Percentiles rank a stretch among this genome's conserved stretches.
Conservation (phyloP, 2,797 vertebrate genomes). For the Pygocentrus nattereri region DNA sequence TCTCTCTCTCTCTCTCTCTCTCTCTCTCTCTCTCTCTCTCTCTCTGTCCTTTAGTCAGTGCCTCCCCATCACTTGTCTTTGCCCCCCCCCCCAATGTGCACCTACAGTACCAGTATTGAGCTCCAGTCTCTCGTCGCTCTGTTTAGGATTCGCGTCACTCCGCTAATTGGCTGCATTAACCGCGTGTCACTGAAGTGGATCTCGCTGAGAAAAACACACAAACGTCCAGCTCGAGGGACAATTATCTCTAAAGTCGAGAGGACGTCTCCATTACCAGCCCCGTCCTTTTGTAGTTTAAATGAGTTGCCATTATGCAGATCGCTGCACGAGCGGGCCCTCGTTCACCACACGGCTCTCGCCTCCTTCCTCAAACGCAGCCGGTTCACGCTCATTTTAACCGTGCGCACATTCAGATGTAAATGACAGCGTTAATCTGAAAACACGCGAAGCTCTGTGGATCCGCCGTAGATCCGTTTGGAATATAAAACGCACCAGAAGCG, state of each 20-base stretch:
- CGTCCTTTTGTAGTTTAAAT: constrained; percentile 49
- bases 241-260: constrained; percentile 39
- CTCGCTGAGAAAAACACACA: constrained; percentile 40
- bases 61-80: no score
- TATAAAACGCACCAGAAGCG: constrained; percentile 25
- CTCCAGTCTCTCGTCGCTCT: constrained; percentile 39
- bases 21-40: constrained; percentile 9
- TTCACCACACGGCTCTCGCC: background rate
- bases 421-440: constrained; percentile 38
- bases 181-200: constrained; percentile 49
- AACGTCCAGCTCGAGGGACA: constrained; percentile 33
- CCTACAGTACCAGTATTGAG: no score
- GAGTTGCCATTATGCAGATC: constrained; percentile 6
- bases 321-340: background rate
- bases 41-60: background rate
- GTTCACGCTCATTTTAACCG: constrained; percentile 27
- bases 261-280: constrained; percentile 38
- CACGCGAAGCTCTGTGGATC: constrained; percentile 1
- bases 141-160: constrained; percentile 47
- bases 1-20: no score
- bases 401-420: constrained; percentile 27
- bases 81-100: background rate
- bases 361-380: constrained; percentile 13
- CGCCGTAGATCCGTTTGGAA: background rate
- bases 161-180: constrained; percentile 56